Evolutionary conservation across 2,113 vertebrate genomes (phyloP), one percentile per base, ranked within the genome.

Genomic region (Sebastes schlegelii): DNA sequence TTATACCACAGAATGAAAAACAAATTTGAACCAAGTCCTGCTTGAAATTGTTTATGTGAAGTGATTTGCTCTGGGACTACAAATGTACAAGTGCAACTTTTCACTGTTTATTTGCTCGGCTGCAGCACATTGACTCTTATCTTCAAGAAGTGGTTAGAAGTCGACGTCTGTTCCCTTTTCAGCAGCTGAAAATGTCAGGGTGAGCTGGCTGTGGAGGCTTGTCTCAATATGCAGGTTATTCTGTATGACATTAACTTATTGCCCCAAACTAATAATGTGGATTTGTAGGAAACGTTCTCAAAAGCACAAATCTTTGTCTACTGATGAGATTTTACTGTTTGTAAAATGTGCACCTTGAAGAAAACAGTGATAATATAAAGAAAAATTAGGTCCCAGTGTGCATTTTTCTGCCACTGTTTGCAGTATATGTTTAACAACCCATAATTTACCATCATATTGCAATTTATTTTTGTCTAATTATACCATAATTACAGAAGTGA

Each of bases 401-500:
- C 12, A 3, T 14, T 40, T 63, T 26, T 78, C 8, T 71, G 42
- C 58, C 4, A 57, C 17, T 54, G 34, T 70, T 40, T 16, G 26
- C 43, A 45, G 11, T 66, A 72, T 55, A 17, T 43, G 7, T 60
- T n/a, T 26, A 77, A 55, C 72, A 66, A 51, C 5, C n/a, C 23
- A 61, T 65, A 23, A 81, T 75, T 74, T 45, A 66, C 5, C 49
- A 74, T 79, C 14, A 26, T 52, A 63, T 26, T 60, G 19, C n/a
- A 71, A 64, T 80, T 76, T 55, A 21, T 77, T 89, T 86, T 61
- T 74, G 71, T 86, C 63, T 65, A 79, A 84, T 84, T 79, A 67
- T 48, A 75, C 34, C 14, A 46, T 68, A 82, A 71, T 85, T 79
- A 77, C 21, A 75, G 34, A 81, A 26, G 34, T 65, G 60, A 73